phyloP scores from a whole-genome alignment of 2,888 invertebrate genomes.

The Cephus rjabovi region DNA sequence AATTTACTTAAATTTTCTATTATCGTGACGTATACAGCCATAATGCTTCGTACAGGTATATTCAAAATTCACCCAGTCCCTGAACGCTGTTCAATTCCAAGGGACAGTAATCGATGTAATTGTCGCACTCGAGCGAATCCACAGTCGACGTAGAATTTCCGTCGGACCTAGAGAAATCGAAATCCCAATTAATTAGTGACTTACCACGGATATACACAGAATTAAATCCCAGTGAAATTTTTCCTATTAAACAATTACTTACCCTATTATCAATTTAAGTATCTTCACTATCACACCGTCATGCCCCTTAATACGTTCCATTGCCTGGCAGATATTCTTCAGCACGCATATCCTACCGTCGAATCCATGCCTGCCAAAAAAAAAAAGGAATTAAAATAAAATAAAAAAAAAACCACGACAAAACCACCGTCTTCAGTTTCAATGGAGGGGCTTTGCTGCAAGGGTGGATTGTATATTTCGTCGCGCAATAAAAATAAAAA shows the following conservation, averaged over 20 bases:
- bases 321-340: conserved; percentile 77
- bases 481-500: conserved; percentile 10
- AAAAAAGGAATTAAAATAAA: not conserved
- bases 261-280: conserved; percentile 51
- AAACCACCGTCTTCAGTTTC: not conserved
- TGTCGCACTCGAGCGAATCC: conserved; percentile 47
- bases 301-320: conserved; percentile 64
- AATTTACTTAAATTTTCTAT: not conserved
- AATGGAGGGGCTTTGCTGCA: not conserved
- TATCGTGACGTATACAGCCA: not conserved
- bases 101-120: conserved; percentile 54
- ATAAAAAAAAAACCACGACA: not conserved
- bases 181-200: not conserved
- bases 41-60: not conserved
- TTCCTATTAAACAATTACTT: not conserved
- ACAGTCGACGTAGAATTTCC: conserved; percentile 43
- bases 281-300: conserved; percentile 57
- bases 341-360: conserved; percentile 75
- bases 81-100: conserved; percentile 52
- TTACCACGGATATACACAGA: not conserved
- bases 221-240: not conserved
- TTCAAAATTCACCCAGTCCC: not conserved
- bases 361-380: conserved; percentile 71
- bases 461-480: conserved; percentile 13
- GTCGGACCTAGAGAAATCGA: conserved; percentile 19